A percentile compares a stretch with the other conserved stretches of the same genome.
Evolutionary conservation across 2,113 vertebrate genomes (phyloP).

Genomic region (Macquaria australasica): DNA sequence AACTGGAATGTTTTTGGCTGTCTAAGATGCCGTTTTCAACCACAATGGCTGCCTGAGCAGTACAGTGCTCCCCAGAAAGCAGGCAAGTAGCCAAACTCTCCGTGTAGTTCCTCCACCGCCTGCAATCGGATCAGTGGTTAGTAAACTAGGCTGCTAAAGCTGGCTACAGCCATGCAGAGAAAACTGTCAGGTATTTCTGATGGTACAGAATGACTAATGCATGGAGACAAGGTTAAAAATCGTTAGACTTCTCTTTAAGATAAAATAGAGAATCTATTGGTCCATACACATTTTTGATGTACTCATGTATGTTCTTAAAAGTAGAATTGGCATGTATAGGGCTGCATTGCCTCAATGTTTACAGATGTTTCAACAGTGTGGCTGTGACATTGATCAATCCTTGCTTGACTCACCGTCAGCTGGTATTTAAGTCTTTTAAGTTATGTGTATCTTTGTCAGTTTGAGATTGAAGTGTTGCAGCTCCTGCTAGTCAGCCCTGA

Average conservation of each 20-base stretch:
- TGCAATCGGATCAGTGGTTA: slow-evolving; percentile 6
- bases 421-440: not conserved
- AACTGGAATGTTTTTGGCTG: not conserved
- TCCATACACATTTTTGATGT: not conserved
- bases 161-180: not conserved
- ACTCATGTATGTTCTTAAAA: not conserved
- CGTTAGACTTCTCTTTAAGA: not conserved
- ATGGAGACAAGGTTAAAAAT: not conserved
- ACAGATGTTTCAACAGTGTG: not conserved
- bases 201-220: not conserved
- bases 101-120: not conserved
- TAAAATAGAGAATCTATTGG: not conserved
- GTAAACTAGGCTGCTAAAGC: not conserved
- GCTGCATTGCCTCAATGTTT: not conserved
- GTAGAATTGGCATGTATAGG: not conserved
- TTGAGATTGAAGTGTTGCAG: not conserved
- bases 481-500: not conserved
- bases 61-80: not conserved
- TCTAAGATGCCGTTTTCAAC: not conserved
- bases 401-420: not conserved
- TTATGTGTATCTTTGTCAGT: not conserved
- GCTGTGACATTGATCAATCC: too few relatives aligned
- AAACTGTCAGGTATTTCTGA: not conserved
- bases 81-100: slow-evolving; percentile 1
- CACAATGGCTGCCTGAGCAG: not conserved